phyloP scores from a whole-genome alignment of 2,113 vertebrate genomes.

The Apistogramma diplotaenia region DNA sequence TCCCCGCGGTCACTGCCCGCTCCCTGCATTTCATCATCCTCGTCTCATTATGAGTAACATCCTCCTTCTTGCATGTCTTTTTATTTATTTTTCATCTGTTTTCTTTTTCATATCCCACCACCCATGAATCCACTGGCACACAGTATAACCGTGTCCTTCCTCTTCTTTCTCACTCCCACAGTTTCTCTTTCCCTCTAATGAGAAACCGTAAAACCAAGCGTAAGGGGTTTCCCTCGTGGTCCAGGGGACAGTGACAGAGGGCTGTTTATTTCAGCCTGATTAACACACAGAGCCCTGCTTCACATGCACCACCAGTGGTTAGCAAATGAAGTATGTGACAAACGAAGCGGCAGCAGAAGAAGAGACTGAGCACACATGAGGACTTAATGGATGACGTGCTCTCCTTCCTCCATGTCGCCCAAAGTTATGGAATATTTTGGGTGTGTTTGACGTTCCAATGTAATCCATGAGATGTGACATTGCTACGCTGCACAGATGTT shows the following conservation, averaged over 20 bases:
- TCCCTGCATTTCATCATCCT: conserved; percentile 31
- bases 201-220: neutral
- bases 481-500: neutral
- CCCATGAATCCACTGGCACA: neutral
- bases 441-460: neutral
- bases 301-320: neutral
- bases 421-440: neutral
- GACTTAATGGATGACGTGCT: neutral
- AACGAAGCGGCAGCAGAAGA: conserved; percentile 16
- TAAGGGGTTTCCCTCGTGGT: neutral
- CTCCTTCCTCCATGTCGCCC: neutral
- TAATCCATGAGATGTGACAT: neutral
- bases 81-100: conserved; percentile 4
- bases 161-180: neutral
- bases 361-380: neutral
- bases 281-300: neutral
- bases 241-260: neutral
- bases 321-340: conserved; percentile 17
- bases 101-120: neutral
- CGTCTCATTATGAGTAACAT: conserved; percentile 40
- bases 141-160: neutral
- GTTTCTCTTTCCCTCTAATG: neutral
- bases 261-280: conserved; percentile 22
- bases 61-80: conserved; percentile 8
- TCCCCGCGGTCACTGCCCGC: conserved; percentile 40